phyloP scores from a whole-genome alignment of 2,888 invertebrate genomes.

The Oligia latruncula region DNA sequence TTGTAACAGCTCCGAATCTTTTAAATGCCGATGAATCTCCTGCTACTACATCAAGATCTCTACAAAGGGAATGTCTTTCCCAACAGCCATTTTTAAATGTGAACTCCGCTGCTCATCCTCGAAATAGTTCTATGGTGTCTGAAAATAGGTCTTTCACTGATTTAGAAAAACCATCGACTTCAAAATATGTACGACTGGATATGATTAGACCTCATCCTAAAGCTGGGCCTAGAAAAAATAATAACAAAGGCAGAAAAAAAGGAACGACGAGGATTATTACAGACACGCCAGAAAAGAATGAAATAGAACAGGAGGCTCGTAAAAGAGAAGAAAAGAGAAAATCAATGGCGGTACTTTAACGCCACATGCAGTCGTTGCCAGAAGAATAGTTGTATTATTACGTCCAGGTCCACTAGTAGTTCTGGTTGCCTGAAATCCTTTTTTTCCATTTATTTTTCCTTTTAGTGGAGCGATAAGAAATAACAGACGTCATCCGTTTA shows the following conservation, averaged over 20 bases:
- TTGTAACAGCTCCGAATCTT: constrained; percentile 14
- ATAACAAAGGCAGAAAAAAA: constrained; percentile 56
- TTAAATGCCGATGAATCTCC: constrained; percentile 16
- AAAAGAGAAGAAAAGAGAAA: constrained; percentile 25
- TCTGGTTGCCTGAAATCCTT: no score
- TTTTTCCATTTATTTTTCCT: no score
- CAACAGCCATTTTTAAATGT: constrained; percentile 10
- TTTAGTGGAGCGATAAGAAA: no score
- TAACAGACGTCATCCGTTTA: no score
- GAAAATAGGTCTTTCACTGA: constrained; percentile 6
- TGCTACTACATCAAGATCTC: constrained; percentile 14
- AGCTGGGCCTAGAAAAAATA: constrained; percentile 53
- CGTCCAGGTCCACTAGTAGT: no score
- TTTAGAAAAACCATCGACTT: constrained; percentile 16
- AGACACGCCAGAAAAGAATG: constrained; percentile 61
- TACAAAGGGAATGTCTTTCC: constrained; percentile 14
- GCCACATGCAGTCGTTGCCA: no score
- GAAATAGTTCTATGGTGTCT: constrained; percentile 14
- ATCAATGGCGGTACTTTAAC: no score
- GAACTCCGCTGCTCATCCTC: constrained; percentile 3
- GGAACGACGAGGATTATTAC: constrained; percentile 58
- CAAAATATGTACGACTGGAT: constrained; percentile 51
- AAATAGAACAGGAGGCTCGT: constrained; percentile 36
- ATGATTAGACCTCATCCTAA: constrained; percentile 60
- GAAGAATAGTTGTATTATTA: no score